A percentile compares a stretch with the other conserved stretches of the same genome.
phyloP scores from a whole-genome alignment of 2,797 vertebrate genomes.

The Chaetodon trifasciatus region DNA sequence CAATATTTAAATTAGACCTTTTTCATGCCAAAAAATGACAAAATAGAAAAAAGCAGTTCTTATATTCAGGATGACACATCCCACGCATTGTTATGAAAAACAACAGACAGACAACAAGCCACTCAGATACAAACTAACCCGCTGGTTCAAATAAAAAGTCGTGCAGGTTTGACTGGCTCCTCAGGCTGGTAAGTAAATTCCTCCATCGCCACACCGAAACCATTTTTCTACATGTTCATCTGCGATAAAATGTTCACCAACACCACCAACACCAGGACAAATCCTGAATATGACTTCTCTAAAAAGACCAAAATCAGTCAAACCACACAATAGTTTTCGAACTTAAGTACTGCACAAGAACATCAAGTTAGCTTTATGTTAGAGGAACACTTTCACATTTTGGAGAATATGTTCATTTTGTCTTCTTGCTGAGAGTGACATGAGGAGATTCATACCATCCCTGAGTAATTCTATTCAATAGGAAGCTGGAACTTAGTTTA shows the following conservation, averaged over 20 bases:
- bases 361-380: background rate
- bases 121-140: background rate
- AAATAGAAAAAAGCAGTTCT: background rate
- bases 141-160: background rate
- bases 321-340: background rate
- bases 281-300: background rate
- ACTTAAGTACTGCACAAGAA: background rate
- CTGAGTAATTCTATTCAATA: background rate
- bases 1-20: background rate
- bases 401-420: background rate
- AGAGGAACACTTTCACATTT: background rate
- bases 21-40: background rate
- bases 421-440: background rate
- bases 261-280: background rate
- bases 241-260: constrained; percentile 22
- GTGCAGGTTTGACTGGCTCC: background rate
- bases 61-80: background rate
- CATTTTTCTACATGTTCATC: background rate
- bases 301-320: background rate
- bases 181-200: background rate
- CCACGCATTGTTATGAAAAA: background rate
- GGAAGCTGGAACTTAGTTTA: background rate
- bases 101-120: background rate
- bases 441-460: background rate
- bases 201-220: background rate